phyloP scores from a whole-genome alignment of 2,888 invertebrate genomes.

The Listrodromus nycthemerus region DNA sequence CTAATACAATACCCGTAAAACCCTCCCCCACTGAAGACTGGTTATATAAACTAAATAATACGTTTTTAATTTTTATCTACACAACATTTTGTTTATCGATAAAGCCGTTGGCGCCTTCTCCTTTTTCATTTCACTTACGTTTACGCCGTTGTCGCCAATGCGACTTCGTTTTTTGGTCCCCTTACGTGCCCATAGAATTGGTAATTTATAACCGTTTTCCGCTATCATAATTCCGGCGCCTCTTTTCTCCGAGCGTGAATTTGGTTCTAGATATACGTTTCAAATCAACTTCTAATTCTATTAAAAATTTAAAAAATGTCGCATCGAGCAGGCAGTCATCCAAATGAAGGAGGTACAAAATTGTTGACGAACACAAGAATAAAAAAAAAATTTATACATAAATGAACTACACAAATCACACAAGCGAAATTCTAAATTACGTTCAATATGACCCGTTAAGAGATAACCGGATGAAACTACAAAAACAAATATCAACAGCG shows the following conservation, averaged over 20 bases:
- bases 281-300: not conserved
- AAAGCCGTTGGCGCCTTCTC: conserved; percentile 51
- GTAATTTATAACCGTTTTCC: conserved; percentile 5
- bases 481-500: conserved; percentile 25
- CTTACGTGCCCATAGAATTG: conserved; percentile 11
- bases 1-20: conserved; percentile 32
- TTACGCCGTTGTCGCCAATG: not conserved
- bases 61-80: conserved; percentile 66
- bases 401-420: conserved; percentile 53
- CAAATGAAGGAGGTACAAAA: conserved; percentile 3
- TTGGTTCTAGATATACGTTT: not conserved
- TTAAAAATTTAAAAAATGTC: not conserved
- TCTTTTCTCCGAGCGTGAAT: conserved; percentile 17
- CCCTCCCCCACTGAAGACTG: conserved; percentile 80
- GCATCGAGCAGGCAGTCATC: conserved; percentile 28
- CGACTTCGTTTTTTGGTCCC: conserved; percentile 16
- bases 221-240: not conserved
- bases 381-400: conserved; percentile 52
- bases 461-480: conserved; percentile 71
- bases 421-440: conserved; percentile 78
- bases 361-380: conserved; percentile 23
- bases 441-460: conserved; percentile 74
- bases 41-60: conserved; percentile 79
- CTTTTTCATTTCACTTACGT: conserved; percentile 3
- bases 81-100: conserved; percentile 53